These are phyloP conservation scores for Cavia aperea DNA, from an alignment of 2,113 vertebrate species.

Conservation along the genomic window DNA sequence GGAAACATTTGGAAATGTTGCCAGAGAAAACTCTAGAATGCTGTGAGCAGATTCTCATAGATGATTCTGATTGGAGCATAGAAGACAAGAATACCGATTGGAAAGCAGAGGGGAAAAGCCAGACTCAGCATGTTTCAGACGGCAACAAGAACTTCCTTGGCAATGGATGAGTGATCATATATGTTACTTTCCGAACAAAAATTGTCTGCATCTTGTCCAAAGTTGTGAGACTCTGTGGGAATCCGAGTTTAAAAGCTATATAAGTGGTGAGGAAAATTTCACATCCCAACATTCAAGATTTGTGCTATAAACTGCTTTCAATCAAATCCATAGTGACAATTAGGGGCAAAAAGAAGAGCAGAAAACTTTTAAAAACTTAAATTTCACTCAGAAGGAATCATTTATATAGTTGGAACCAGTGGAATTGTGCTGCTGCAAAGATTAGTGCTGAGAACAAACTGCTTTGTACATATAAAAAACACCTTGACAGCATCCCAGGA, in stretches of 20 bases:
- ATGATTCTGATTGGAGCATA: not conserved
- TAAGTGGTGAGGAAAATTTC: not conserved
- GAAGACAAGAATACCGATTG: not conserved
- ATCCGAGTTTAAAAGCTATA: not conserved
- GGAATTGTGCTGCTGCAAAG: not conserved
- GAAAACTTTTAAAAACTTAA: not conserved
- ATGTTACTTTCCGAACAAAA: not conserved
- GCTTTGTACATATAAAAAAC: not conserved
- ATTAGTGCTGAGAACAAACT: not conserved
- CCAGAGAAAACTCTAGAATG: not conserved
- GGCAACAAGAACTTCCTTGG: not conserved
- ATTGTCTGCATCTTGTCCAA: not conserved
- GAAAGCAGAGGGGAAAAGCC: not conserved
- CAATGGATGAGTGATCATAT: not conserved
- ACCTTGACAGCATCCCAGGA: not conserved
- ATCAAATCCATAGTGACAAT: not conserved
- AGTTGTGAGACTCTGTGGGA: not conserved
- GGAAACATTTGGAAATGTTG: not conserved
- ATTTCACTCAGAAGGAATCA: not conserved
- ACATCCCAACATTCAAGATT: not conserved
- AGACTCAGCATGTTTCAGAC: not conserved
- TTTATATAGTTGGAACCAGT: not conserved
- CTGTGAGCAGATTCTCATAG: not conserved
- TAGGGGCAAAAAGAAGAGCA: not conserved
- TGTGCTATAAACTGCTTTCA: not conserved